Base-by-base conservation (phyloP, 2,888 invertebrate species). In the Biston stratarius region DNA sequence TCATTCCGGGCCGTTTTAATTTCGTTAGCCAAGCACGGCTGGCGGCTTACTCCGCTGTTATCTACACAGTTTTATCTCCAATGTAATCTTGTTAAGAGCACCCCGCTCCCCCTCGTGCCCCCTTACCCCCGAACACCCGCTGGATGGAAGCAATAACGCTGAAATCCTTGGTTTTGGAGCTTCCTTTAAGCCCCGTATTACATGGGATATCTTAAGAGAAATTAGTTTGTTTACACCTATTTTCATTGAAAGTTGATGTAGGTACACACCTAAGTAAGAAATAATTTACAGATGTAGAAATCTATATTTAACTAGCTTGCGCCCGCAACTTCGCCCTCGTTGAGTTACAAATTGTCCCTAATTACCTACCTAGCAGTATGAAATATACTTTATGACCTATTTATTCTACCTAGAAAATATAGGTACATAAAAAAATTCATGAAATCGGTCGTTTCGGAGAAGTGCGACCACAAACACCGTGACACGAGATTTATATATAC, bases 21-120 rank as follows among this genome's bases (percentile, higher is more conserved):
- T 92, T 92, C 77, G 85, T 88, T 90, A 87, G 51, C 60, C 56
- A 55, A 64, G 67, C 63, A 57, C 62, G 88, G 88, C 86, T 87
- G 84, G 83, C 74, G 83, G 90, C 91, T 92, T 92, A 89, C 86
- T 83, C 77, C 79, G 88, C 87, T 89, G 91, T 93, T 92, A 94
- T 92, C 89, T 89, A 80, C 83, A 83, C 86, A 89, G 84, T 91
- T 94, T 92, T 93, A 94, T 93, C 92, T 90, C 78, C 89, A 87
- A 90, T 90, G 93, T 94, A 94, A 94, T 94, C 93, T 93, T 93
- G 94, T 93, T 93, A 93, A 94, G 91, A 93, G 93, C 67, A 83
- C 85, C 83, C 82, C 79, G 67, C 75, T 62, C 73, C 77, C 78
- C 79, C 76, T 71, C 10, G 5, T 48, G 57, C 61, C 66, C 65